Evolutionary conservation across 2,888 invertebrate species (phyloP).

Genomic region (Drosophila anceps): DNA sequence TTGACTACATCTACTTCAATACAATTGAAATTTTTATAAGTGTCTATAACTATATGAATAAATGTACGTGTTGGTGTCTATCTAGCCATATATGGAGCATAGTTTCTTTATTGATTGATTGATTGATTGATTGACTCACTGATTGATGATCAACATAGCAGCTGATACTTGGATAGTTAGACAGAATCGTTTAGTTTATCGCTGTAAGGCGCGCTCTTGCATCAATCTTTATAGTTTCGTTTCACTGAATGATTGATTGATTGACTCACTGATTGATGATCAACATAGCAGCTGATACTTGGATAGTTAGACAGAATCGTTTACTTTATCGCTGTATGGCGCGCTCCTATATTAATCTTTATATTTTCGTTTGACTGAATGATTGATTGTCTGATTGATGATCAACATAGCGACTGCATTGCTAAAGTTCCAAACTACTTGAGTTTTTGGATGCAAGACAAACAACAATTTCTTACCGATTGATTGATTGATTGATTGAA

Average conservation of each 20-base stretch:
- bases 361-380: too few species aligned
- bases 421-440: neutral
- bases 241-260: too few species aligned
- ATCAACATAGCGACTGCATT: neutral
- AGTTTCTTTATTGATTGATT: neutral
- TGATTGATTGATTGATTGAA: neutral
- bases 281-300: too few species aligned
- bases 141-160: neutral
- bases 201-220: too few species aligned
- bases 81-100: neutral
- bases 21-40: constrained; percentile 17
- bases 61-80: constrained; percentile 20
- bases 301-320: too few species aligned
- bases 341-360: too few species aligned
- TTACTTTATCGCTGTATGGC: too few species aligned
- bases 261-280: neutral
- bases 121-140: neutral
- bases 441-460: neutral
- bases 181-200: too few species aligned
- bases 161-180: too few species aligned
- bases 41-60: constrained; percentile 12
- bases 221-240: too few species aligned
- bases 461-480: neutral
- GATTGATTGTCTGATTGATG: neutral
- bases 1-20: constrained; percentile 12